These are phyloP conservation scores for Pachypsylla venusta DNA, from an alignment of 1,140 invertebrate species.

Conservation along the genomic window DNA sequence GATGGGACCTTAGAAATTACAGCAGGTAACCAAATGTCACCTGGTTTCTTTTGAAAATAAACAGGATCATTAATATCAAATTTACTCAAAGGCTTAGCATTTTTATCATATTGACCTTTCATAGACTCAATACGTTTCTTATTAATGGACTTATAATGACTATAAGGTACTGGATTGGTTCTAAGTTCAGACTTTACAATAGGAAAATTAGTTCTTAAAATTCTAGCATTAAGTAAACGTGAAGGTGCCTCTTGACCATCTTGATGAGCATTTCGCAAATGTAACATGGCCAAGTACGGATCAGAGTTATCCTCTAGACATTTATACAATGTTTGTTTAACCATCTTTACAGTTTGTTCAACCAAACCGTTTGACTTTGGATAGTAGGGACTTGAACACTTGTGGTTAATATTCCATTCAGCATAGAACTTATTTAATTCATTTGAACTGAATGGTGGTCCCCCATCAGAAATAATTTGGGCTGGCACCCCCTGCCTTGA, in stretches of 20 bases:
- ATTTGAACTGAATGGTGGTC: slow-evolving; percentile 16
- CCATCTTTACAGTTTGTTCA: slow-evolving; percentile 15
- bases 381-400: slow-evolving; percentile 14
- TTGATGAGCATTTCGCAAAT: neutral
- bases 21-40: slow-evolving; percentile 26
- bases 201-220: slow-evolving; percentile 25
- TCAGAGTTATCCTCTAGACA: neutral
- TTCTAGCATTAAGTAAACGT: neutral
- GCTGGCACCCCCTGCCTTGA: slow-evolving; percentile 25
- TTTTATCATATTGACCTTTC: neutral
- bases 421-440: slow-evolving; percentile 17
- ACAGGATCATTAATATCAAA: neutral
- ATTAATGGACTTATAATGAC: neutral
- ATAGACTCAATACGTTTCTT: neutral
- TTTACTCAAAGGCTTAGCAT: neutral
- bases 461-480: slow-evolving; percentile 26
- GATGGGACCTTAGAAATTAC: neutral
- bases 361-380: slow-evolving; percentile 18
- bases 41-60: slow-evolving; percentile 24
- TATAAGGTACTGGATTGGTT: neutral
- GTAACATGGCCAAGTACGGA: slow-evolving; percentile 9
- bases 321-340: slow-evolving; percentile 16
- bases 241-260: neutral
- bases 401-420: slow-evolving; percentile 13
- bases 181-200: neutral